A percentile compares a stretch with the other conserved stretches of the same genome.
Conservation (phyloP, 2,797 vertebrate species). For the Anableps anableps region DNA sequence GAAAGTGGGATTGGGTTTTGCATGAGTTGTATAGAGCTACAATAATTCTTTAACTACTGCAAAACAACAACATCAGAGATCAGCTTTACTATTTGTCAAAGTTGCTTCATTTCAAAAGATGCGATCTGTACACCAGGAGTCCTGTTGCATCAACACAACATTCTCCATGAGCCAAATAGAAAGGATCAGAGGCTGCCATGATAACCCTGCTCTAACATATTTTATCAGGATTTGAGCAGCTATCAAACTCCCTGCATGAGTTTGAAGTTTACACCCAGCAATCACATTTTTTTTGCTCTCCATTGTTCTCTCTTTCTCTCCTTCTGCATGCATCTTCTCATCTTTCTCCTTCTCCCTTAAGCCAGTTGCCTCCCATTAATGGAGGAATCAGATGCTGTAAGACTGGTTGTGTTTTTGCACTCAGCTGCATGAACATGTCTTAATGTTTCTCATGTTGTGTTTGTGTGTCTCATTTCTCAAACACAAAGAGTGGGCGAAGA, state of each 20-base stretch:
- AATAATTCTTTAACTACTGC: conserved; percentile 30
- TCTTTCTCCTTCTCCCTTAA: conserved; percentile 42
- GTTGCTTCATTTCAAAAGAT: conserved; percentile 14
- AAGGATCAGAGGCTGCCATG: conserved; percentile 9
- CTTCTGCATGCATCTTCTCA: conserved; percentile 17
- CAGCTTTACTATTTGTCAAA: conserved; percentile 7
- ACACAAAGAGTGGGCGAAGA: conserved; percentile 3
- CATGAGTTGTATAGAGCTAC: conserved; percentile 31
- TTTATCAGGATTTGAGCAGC: conserved; percentile 16
- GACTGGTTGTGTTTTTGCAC: conserved; percentile 14
- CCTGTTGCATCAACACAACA: conserved; percentile 15
- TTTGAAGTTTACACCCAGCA: conserved; percentile 5
- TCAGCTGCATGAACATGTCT: conserved; percentile 9
- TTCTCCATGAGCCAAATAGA: conserved; percentile 1
- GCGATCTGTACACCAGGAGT: not conserved
- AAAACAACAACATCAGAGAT: conserved; percentile 36
- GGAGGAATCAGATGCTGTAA: conserved; percentile 59
- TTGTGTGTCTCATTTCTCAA: conserved; percentile 3
- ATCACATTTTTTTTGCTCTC: conserved; percentile 11
- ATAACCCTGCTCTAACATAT: conserved; percentile 7
- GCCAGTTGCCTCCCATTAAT: conserved; percentile 59
- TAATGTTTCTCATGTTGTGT: not conserved
- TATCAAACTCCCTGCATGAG: conserved; percentile 6
- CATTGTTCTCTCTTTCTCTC: conserved; percentile 31
- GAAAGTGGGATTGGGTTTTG: conserved; percentile 23